Conservation (phyloP, 2,113 vertebrate species). For the Varanus komodoensis region DNA sequence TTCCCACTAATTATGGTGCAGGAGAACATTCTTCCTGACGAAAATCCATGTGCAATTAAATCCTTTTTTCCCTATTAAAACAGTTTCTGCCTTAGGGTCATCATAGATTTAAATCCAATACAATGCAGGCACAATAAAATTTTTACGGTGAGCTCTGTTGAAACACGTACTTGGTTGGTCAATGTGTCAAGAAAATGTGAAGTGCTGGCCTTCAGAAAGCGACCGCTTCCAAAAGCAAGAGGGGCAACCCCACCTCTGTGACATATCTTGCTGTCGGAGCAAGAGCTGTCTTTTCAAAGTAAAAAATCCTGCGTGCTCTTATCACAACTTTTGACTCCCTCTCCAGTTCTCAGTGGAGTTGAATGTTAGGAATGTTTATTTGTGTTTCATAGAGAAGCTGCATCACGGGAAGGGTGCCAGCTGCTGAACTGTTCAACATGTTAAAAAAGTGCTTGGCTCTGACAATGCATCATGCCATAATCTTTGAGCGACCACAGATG, state of each 20-base stretch:
- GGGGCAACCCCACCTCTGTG: constrained; percentile 4
- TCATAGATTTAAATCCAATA: neutral
- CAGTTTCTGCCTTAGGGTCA: neutral
- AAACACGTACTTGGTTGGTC: neutral
- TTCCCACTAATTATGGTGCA: neutral
- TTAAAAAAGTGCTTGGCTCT: constrained; percentile 20
- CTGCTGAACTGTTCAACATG: constrained; percentile 72
- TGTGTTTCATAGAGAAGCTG: constrained; percentile 61
- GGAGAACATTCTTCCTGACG: neutral
- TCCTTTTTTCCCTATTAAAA: neutral
- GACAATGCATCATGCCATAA: constrained; percentile 50
- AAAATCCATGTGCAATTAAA: neutral
- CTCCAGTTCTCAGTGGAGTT: constrained; percentile 48
- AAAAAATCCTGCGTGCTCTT: constrained; percentile 40
- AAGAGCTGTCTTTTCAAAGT: constrained; percentile 20
- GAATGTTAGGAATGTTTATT: constrained; percentile 68
- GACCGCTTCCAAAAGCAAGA: neutral
- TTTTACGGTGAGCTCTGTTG: constrained; percentile 15
- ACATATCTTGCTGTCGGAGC: constrained; percentile 32
- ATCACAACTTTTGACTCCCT: constrained; percentile 36
- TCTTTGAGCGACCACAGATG: constrained; percentile 35
- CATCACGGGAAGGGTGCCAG: constrained; percentile 65
- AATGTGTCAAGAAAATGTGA: neutral
- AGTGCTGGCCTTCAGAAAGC: neutral
- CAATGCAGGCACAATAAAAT: neutral